phyloP scores from a whole-genome alignment of 92 coral and sea anemone genomes.

The Ricordea florida region DNA sequence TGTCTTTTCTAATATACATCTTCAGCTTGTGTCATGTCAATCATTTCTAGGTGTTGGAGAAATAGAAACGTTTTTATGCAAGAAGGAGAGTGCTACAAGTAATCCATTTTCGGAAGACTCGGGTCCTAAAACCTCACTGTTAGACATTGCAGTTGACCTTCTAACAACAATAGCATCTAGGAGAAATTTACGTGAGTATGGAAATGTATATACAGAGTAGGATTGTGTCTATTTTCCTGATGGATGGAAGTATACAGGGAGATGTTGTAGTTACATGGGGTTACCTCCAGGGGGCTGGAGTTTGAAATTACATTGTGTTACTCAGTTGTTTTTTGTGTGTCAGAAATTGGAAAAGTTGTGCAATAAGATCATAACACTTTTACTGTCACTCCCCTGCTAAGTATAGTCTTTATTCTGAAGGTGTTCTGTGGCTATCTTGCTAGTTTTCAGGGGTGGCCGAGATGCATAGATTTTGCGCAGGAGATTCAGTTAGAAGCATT shows the following conservation, averaged over 20 bases:
- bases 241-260: not conserved
- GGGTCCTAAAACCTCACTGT: conserved; percentile 59
- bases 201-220: not conserved
- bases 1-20: not conserved
- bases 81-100: conserved; percentile 56
- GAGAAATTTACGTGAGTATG: conserved; percentile 89
- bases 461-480: no score
- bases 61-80: conserved; percentile 54
- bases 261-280: no score
- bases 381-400: no score
- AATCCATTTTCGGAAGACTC: conserved; percentile 87
- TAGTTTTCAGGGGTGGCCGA: no score
- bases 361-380: no score
- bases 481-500: no score
- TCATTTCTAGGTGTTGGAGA: conserved; percentile 71
- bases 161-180: conserved; percentile 81
- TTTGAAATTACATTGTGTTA: no score
- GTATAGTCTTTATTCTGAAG: no score
- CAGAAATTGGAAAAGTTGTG: no score
- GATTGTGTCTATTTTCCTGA: not conserved
- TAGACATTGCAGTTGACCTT: conserved; percentile 89
- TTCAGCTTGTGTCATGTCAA: not conserved
- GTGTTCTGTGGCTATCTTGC: no score
- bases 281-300: no score
- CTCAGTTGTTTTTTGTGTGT: no score